phyloP scores from a whole-genome alignment of 1,140 invertebrate genomes.

The Asobara japonica region DNA sequence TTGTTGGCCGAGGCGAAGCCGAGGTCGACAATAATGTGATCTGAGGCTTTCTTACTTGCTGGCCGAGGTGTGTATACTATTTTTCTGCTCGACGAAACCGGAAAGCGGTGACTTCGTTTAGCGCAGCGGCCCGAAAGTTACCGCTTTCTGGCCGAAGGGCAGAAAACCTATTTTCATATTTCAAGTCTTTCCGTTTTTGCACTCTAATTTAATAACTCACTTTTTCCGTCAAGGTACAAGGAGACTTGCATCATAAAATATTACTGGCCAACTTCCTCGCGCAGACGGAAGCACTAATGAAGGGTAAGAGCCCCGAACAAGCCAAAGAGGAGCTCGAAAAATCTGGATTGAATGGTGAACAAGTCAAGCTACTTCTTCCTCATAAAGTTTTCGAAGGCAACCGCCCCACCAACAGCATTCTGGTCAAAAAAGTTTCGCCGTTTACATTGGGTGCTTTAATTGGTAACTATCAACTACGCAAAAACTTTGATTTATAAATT shows the following conservation, averaged over 20 bases:
- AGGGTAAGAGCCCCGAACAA: conserved; percentile 84
- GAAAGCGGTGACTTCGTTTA: no score
- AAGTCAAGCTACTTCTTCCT: conserved; percentile 84
- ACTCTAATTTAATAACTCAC: background rate
- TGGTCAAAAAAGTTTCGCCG: conserved; percentile 93
- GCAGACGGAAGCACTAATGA: conserved; percentile 97
- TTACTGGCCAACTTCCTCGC: conserved; percentile 97
- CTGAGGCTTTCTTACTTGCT: no score
- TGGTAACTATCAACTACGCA: conserved; percentile 71
- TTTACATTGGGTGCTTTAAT: conserved; percentile 96
- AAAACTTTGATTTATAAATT: background rate
- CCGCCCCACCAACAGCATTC: conserved; percentile 95
- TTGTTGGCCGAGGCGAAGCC: no score
- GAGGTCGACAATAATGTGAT: no score
- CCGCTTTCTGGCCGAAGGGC: no score
- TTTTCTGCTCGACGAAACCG: no score
- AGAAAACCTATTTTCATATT: no score
- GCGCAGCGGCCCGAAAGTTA: no score
- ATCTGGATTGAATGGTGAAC: conserved; percentile 76
- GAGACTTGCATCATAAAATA: conserved; percentile 81
- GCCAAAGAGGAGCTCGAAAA: conserved; percentile 80
- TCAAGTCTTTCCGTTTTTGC: no score
- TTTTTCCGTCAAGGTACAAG: conserved; percentile 53
- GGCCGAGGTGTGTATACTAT: no score
- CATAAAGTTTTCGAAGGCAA: conserved; percentile 99